Evolutionary conservation across 2,797 vertebrate species (phyloP), one percentile per base, ranked within the genome.

Genomic region (Macropodus opercularis): DNA sequence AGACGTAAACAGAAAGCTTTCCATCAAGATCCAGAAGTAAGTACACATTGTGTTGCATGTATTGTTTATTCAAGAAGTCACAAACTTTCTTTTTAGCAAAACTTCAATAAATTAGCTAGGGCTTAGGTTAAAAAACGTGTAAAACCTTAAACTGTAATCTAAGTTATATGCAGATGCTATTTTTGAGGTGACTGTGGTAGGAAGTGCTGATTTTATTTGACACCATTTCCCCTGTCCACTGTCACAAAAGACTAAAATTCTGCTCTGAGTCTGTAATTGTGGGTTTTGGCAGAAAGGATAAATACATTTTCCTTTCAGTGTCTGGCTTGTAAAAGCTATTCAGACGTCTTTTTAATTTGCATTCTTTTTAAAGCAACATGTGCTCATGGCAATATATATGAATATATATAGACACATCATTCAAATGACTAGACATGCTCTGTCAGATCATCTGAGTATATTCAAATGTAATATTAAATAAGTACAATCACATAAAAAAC

Each of bases 151-250:
- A 78, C 12, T 63, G 55, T 29, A 68, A 69, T 61, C 50, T 15
- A 41, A 63, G 49, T 44, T 73, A 49, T 70, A 77, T 55, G 2
- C 29, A 36, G 38, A 15, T 40, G 49, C 70, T 74, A 76, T 87
- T 85, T 69, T 64, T 32, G 70, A 72, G 48, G 63, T 63, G 67
- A 19, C 58, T 3, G 35, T 2, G 55, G 76, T 27, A 32, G 29
- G 56, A 66, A 75, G 63, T 63, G 22, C 39, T 8, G 64, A 77
- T 87, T 86, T 85, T 77, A 84, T 85, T 84, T 79, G 74, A 81
- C 79, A 85, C 74, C 40, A 72, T 77, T 82, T 80, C 52, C 75
- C 35, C 15, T 58, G 81, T 83, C 61, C 48, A 52, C 56, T 63
- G 76, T 79, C 67, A 78, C 64, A 74, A 80, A 80, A 69, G 59